These are phyloP conservation scores for Dendrolimus kikuchii DNA, from an alignment of 1,140 invertebrate species.

Conservation along the genomic window DNA sequence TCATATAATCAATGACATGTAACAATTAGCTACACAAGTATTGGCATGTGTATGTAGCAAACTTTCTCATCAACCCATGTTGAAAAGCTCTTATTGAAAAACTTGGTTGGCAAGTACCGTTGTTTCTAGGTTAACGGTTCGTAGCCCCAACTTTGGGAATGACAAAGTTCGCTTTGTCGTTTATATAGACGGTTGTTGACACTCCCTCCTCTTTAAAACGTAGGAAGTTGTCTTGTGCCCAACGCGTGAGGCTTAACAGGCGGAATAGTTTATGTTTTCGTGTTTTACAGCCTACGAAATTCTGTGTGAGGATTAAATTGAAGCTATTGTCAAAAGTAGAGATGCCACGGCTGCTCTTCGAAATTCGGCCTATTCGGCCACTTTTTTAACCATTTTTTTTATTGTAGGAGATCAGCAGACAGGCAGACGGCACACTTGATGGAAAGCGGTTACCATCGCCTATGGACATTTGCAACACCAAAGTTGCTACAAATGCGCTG, in stretches of 20 bases:
- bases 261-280: neutral
- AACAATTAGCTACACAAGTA: conserved; percentile 1
- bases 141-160: conserved; percentile 29
- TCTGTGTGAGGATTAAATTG: no score
- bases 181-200: conserved; percentile 30
- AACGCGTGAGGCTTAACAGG: neutral
- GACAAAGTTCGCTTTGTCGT: conserved; percentile 37
- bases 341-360: no score
- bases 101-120: conserved; percentile 32
- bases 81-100: conserved; percentile 54
- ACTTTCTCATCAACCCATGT: conserved; percentile 27
- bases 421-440: no score
- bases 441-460: no score
- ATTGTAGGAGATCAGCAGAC: no score
- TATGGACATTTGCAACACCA: no score
- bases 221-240: conserved; percentile 13
- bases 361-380: no score
- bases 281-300: neutral
- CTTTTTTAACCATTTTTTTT: no score
- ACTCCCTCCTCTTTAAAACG: conserved; percentile 16
- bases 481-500: no score
- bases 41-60: conserved; percentile 7
- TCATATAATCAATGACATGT: neutral
- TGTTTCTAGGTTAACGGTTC: conserved; percentile 42
- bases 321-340: no score